Conservation (phyloP, 2,888 invertebrate genomes). For the Watsonalla binaria region DNA sequence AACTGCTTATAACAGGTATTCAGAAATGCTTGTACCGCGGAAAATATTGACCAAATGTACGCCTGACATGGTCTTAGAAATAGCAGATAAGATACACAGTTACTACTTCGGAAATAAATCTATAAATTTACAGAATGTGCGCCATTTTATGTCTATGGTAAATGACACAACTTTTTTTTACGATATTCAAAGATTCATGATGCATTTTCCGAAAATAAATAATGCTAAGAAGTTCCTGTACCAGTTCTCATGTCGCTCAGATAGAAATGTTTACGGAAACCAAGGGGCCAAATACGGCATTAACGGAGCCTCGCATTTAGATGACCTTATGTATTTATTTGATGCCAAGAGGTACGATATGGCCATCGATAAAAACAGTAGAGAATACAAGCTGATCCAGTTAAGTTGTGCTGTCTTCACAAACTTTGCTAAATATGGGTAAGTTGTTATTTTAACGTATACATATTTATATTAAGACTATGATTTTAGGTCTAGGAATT, state of each 20-base stretch:
- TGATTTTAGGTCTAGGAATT: too few relatives aligned
- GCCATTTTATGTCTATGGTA: slow-evolving; percentile 19
- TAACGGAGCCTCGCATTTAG: slow-evolving; percentile 35
- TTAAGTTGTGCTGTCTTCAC: slow-evolving; percentile 34
- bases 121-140: slow-evolving; percentile 17
- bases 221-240: slow-evolving; percentile 29
- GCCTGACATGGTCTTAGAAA: slow-evolving; percentile 18
- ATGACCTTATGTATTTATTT: slow-evolving; percentile 39
- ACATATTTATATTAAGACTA: too few relatives aligned
- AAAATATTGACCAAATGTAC: slow-evolving; percentile 21
- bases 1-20: slow-evolving; percentile 16
- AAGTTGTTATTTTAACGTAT: slow-evolving; percentile 14
- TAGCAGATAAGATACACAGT: slow-evolving; percentile 21
- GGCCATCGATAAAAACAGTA: slow-evolving; percentile 25
- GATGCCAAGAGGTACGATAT: slow-evolving; percentile 22
- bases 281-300: slow-evolving; percentile 26
- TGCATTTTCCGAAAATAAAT: slow-evolving; percentile 12
- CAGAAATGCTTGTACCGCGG: slow-evolving; percentile 27
- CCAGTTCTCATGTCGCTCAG: slow-evolving; percentile 31
- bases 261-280: slow-evolving; percentile 31
- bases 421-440: slow-evolving; percentile 56
- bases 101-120: slow-evolving; percentile 25
- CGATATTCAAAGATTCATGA: slow-evolving; percentile 24
- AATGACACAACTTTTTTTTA: slow-evolving; percentile 22
- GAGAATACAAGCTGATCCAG: slow-evolving; percentile 37